A percentile compares a stretch with the other conserved stretches of the same genome.
These are phyloP conservation scores for Nematostella vectensis DNA, from an alignment of 92 coral and sea anemone species.

Conservation along the genomic window DNA sequence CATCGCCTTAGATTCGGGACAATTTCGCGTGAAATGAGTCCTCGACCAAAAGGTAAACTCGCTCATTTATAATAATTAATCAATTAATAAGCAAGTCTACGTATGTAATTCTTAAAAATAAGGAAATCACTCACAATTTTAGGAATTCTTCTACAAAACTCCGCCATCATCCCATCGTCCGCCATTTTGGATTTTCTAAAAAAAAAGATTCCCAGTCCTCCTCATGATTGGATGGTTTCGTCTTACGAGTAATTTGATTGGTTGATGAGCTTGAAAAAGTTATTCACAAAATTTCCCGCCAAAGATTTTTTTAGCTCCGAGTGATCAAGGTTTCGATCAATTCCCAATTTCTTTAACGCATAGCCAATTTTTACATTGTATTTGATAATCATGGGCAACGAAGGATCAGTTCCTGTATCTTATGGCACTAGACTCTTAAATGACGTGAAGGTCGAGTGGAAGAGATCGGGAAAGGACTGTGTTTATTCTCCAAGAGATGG, in stretches of 20 bases:
- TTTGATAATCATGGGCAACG: conserved; percentile 76
- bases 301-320: conserved; percentile 5
- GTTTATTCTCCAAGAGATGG: conserved; percentile 60
- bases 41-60: too few relatives aligned
- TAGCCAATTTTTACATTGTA: too few relatives aligned
- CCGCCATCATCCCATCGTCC: conserved; percentile 12
- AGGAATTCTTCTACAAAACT: conserved; percentile 40
- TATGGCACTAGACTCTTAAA: conserved; percentile 61
- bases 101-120: too few relatives aligned
- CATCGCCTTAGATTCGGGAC: too few relatives aligned
- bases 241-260: conserved; percentile 13
- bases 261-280: conserved; percentile 1
- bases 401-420: conserved; percentile 40
- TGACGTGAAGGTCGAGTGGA: conserved; percentile 48
- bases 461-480: conserved; percentile 26
- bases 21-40: too few relatives aligned
- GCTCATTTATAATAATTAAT: too few relatives aligned
- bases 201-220: too few relatives aligned
- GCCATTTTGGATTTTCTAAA: too few relatives aligned
- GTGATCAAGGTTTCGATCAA: too few relatives aligned
- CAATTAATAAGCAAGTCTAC: too few relatives aligned
- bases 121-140: conserved; percentile 34
- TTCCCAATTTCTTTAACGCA: too few relatives aligned
- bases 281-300: conserved; percentile 41
- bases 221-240: background rate